Evolutionary conservation across 1,140 invertebrate species (phyloP).

Genomic region (Cydia strobilella): DNA sequence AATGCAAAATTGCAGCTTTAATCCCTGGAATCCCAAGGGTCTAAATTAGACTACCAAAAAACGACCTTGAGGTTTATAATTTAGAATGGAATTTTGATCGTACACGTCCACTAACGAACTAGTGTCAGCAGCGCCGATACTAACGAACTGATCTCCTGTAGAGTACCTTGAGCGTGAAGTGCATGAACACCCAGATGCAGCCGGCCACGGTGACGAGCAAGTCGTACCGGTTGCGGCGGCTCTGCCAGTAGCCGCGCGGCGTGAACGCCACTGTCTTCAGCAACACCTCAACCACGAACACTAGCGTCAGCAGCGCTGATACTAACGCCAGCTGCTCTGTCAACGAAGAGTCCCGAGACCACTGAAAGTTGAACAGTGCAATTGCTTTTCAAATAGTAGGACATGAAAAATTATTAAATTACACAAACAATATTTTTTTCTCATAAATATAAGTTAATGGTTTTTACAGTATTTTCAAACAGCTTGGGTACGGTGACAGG

Average conservation of each 20-base stretch:
- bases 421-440: no score
- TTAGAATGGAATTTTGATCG: no score
- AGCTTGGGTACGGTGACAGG: no score
- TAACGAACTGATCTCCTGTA: not conserved
- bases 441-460: no score
- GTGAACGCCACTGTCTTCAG: slow-evolving; percentile 99
- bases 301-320: slow-evolving; percentile 91
- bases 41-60: no score
- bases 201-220: slow-evolving; percentile 97
- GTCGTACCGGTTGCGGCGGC: slow-evolving; percentile 98
- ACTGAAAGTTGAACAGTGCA: slow-evolving; percentile 80
- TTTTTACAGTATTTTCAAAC: no score
- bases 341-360: slow-evolving; percentile 88
- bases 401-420: no score
- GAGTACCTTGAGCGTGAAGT: slow-evolving; percentile 91
- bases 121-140: not conserved
- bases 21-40: no score
- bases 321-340: slow-evolving; percentile 92
- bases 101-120: no score
- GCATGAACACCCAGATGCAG: slow-evolving; percentile 97
- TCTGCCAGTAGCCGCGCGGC: slow-evolving; percentile 98
- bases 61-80: no score
- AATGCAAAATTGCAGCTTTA: no score
- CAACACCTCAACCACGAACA: slow-evolving; percentile 96
- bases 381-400: not conserved